These are phyloP conservation scores for Lacerta agilis DNA, from an alignment of 2,797 vertebrate genomes.

Conservation along the genomic window DNA sequence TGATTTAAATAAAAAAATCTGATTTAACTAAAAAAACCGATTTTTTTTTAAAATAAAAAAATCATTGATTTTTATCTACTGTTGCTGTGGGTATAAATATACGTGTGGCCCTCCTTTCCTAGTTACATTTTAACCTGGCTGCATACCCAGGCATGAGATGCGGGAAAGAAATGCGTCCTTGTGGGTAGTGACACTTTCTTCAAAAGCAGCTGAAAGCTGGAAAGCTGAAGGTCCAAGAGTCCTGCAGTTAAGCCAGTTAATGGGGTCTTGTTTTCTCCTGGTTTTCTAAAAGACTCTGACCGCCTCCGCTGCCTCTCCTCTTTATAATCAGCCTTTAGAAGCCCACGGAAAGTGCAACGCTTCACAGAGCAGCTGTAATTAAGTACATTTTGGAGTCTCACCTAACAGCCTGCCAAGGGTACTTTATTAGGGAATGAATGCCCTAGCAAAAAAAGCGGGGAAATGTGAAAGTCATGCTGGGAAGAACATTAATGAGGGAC, in stretches of 20 bases:
- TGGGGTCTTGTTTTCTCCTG: background rate
- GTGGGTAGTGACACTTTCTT: background rate
- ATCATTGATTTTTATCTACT: too few species aligned
- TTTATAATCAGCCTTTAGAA: background rate
- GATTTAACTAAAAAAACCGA: too few species aligned
- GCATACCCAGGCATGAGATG: background rate
- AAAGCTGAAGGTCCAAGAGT: background rate
- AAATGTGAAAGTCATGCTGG: background rate
- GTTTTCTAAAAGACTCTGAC: background rate
- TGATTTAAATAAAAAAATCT: too few species aligned
- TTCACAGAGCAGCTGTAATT: background rate
- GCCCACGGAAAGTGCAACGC: background rate
- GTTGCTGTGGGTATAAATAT: background rate
- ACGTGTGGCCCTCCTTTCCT: background rate
- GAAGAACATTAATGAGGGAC: background rate
- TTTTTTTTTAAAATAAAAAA: too few species aligned
- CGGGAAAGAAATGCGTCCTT: background rate
- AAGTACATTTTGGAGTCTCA: background rate
- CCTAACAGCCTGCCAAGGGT: background rate
- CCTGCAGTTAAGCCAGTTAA: background rate
- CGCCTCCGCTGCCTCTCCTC: background rate
- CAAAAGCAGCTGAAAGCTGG: background rate
- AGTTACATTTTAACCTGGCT: background rate
- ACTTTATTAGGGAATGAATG: conserved; percentile 4
- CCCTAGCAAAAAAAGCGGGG: background rate